Conservation (phyloP, 1,140 invertebrate genomes). For the Contarinia nasturtii region DNA sequence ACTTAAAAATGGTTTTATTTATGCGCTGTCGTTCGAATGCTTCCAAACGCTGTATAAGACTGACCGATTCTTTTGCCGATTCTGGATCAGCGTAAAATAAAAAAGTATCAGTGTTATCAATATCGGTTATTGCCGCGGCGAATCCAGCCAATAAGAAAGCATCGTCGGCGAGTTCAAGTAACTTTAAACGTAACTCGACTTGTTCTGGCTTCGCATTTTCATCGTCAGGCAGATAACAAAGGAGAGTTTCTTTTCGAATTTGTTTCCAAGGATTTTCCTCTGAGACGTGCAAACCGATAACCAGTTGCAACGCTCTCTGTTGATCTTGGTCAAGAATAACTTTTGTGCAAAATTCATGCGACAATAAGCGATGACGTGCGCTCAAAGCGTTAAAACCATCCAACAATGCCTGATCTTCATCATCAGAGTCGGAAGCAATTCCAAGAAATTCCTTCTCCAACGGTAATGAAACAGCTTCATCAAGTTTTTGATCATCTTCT, state of each 20-base stretch:
- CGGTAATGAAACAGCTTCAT: no score
- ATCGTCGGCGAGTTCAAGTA: conserved; percentile 27
- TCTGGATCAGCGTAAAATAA: conserved; percentile 29
- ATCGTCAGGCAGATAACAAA: conserved; percentile 33
- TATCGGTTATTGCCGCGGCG: conserved; percentile 35
- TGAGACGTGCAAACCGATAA: conserved; percentile 35
- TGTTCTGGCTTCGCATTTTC: conserved; percentile 7
- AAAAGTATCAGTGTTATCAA: conserved; percentile 45
- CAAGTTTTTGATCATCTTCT: no score
- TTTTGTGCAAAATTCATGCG: no score
- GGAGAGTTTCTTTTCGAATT: conserved; percentile 36
- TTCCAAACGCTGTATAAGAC: conserved; percentile 32
- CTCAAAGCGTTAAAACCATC: no score
- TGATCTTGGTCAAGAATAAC: not conserved
- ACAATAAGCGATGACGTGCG: no score
- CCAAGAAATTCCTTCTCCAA: no score
- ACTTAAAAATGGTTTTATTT: conserved; percentile 38
- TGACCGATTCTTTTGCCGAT: conserved; percentile 26
- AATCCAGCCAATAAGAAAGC: conserved; percentile 44
- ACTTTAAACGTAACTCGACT: conserved; percentile 22
- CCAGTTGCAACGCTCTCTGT: conserved; percentile 27
- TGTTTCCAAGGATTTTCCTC: conserved; percentile 53
- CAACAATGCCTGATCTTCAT: no score
- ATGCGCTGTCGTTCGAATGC: conserved; percentile 39
- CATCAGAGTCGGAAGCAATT: no score